Evolutionary conservation across 2,113 vertebrate genomes (phyloP).

Genomic region (Festucalex cinctus): DNA sequence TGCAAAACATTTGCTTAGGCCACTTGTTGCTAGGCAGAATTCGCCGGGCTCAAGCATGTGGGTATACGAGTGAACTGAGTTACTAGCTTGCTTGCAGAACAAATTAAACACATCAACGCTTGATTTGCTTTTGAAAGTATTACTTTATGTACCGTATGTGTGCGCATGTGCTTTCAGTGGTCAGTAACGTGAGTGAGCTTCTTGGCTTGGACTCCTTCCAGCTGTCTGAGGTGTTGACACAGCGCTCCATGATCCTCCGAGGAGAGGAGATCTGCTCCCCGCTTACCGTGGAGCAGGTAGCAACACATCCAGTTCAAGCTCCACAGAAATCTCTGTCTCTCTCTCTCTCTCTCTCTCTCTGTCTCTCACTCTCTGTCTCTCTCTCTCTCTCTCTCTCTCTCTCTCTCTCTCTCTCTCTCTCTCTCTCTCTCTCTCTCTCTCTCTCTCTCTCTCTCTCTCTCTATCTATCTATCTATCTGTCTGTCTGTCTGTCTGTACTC

Average conservation of each 20-base stretch:
- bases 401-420: conserved; percentile 10
- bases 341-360: no score
- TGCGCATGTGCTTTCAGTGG: conserved; percentile 67
- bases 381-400: conserved; percentile 1
- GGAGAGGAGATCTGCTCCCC: conserved; percentile 92
- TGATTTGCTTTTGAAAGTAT: neutral
- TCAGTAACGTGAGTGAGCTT: conserved; percentile 84
- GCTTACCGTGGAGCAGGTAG: conserved; percentile 88
- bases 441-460: no score
- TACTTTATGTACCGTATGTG: conserved; percentile 9
- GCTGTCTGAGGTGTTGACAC: conserved; percentile 88
- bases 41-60: neutral
- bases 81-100: neutral
- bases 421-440: no score
- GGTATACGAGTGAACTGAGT: no score
- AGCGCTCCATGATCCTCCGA: conserved; percentile 89
- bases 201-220: conserved; percentile 87
- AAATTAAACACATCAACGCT: neutral
- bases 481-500: no score
- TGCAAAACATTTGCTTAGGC: neutral
- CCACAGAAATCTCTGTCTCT: no score
- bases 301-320: conserved; percentile 9
- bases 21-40: neutral
- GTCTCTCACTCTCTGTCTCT: conserved; percentile 4
- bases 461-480: no score